Evolutionary conservation across 2,888 invertebrate genomes (phyloP), one percentile per base, ranked within the genome.

Genomic region (Parthenolecanium corni): DNA sequence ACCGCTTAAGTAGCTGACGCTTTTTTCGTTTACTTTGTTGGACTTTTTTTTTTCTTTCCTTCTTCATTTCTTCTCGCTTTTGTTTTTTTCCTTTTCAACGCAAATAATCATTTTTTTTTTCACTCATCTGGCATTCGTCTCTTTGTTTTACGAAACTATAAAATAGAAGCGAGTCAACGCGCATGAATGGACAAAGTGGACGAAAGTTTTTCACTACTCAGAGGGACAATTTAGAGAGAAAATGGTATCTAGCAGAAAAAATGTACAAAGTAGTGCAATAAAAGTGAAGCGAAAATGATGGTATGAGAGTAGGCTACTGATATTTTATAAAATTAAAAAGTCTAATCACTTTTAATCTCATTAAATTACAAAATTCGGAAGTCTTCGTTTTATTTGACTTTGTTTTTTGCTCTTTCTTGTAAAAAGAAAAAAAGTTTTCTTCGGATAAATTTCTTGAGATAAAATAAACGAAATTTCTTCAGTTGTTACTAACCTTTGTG

Each of bases 271-370:
- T 4, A 31, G 5, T 31, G 31, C 31, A 31, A 31, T 31, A 31
- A 31, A 31, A 31, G 31, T 31, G 31, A 6, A 9, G 9, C 31
- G 31, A 6, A 31, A 31, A 31, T 9, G 9, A 31, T 31, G 31
- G 5, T 31, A 6, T 31, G 31, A 31, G 31, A 9, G 31, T 4
- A 9, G 5, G 31, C 4, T 31, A 46, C 56, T 46, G 56, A 42
- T 56, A 56, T 56, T 56, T 31, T 56, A 46, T 56, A 56, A 56
- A 56, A 56, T 56, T 56, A 56, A 56, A 56, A 56, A 56, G 46
- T 56, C 40, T 56, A 56, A 56, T 56, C 56, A 56, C 56, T 46
- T 44, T 56, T 46, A 56, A 56, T 56, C 56, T 56, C 42, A 56
- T 56, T 56, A 56, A 56, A 56, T 56, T 42, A 46, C 46, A 40